These are phyloP conservation scores for Drosophila fungiperda DNA, from an alignment of 2,888 invertebrate genomes.

Conservation along the genomic window DNA sequence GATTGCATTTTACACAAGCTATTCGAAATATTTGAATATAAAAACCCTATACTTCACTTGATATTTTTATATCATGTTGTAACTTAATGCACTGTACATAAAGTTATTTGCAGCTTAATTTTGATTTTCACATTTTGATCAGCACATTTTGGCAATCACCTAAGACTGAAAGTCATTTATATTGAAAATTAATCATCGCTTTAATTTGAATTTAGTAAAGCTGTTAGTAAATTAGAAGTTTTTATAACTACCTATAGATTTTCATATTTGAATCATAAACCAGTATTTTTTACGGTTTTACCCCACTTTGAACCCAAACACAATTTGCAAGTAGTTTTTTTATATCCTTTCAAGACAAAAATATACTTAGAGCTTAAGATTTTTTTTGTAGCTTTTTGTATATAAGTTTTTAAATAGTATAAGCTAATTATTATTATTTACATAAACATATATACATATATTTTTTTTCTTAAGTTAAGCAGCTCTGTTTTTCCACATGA, in stretches of 20 bases:
- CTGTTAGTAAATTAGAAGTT: slow-evolving; percentile 8
- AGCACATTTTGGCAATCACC: slow-evolving; percentile 5
- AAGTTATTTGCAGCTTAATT: slow-evolving; percentile 8
- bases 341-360: not conserved
- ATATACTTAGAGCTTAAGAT: slow-evolving; percentile 9
- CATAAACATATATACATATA: not conserved
- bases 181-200: slow-evolving; percentile 17
- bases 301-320: slow-evolving; percentile 2
- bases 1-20: slow-evolving; percentile 41
- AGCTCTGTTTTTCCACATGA: slow-evolving; percentile 20
- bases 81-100: slow-evolving; percentile 47
- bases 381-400: not conserved
- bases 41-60: slow-evolving; percentile 22
- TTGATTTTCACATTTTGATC: too few relatives aligned
- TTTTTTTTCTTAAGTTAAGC: slow-evolving; percentile 23
- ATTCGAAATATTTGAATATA: not conserved
- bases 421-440: slow-evolving; percentile 20
- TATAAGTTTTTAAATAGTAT: slow-evolving; percentile 25
- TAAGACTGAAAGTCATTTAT: slow-evolving; percentile 22
- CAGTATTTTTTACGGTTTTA: not conserved
- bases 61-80: slow-evolving; percentile 30
- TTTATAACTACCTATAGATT: slow-evolving; percentile 4
- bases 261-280: not conserved
- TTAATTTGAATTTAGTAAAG: slow-evolving; percentile 10
- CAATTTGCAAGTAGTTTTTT: not conserved